phyloP scores from a whole-genome alignment of 2,888 invertebrate genomes.

The Pemphredon lugubris region DNA sequence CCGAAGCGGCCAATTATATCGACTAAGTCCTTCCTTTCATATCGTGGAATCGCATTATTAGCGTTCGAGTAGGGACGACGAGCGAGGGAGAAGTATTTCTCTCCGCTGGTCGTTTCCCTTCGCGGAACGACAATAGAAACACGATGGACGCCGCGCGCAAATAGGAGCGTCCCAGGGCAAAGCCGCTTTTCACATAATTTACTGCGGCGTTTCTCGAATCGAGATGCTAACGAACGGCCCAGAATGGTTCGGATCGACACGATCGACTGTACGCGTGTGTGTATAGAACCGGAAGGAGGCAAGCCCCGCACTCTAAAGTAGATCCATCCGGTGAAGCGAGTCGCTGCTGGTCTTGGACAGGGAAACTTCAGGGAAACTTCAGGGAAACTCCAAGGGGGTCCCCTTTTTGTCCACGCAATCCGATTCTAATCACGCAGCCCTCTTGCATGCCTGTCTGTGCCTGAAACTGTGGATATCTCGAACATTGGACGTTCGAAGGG shows the following conservation, averaged over 20 bases:
- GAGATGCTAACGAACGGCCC: not conserved
- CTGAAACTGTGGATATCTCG: slow-evolving; percentile 38
- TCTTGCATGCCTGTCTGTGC: slow-evolving; percentile 49
- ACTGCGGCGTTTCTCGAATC: not conserved
- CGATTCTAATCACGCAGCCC: slow-evolving; percentile 46
- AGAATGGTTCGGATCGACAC: not conserved
- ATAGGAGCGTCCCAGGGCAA: too few relatives aligned
- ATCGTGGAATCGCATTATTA: not conserved
- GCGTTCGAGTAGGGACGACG: not conserved
- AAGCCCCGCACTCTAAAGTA: slow-evolving; percentile 73
- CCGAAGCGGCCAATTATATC: not conserved
- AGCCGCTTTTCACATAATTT: not conserved
- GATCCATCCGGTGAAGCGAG: slow-evolving; percentile 68
- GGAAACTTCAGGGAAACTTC: slow-evolving; percentile 54
- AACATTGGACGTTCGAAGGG: slow-evolving; percentile 50
- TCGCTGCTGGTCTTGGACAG: slow-evolving; percentile 48
- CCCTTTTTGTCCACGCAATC: slow-evolving; percentile 30
- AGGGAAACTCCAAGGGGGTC: slow-evolving; percentile 43
- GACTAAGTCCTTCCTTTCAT: not conserved
- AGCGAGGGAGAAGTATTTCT: too few relatives aligned
- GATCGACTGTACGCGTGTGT: slow-evolving; percentile 12
- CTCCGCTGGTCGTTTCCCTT: too few relatives aligned
- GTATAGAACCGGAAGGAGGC: slow-evolving; percentile 48
- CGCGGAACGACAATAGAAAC: too few relatives aligned
- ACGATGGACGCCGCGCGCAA: too few relatives aligned